phyloP scores from a whole-genome alignment of 2,888 invertebrate species.

The Gibbula magus region DNA sequence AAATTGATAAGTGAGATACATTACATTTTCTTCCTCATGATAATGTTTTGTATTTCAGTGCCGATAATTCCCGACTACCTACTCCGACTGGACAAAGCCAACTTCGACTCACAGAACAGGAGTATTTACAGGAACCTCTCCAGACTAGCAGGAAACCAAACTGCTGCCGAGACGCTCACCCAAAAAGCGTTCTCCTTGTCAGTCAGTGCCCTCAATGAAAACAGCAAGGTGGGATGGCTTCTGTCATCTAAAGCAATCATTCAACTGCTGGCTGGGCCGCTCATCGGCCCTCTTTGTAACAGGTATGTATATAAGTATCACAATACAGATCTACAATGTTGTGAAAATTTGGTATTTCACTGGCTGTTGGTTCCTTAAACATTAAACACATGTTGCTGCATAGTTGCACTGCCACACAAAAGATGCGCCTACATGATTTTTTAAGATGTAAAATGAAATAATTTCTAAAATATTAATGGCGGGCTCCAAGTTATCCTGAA shows the following conservation, averaged over 20 bases:
- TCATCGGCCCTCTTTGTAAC: conserved; percentile 83
- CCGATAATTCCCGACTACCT: conserved; percentile 88
- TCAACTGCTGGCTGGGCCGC: conserved; percentile 85
- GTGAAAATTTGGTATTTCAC: too few relatives aligned
- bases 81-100: conserved; percentile 75
- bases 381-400: too few relatives aligned
- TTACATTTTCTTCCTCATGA: too few relatives aligned
- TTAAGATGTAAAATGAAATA: too few relatives aligned
- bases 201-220: conserved; percentile 61
- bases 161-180: neutral
- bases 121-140: neutral
- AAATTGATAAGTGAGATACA: too few relatives aligned
- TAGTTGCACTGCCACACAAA: too few relatives aligned
- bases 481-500: too few relatives aligned
- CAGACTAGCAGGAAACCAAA: neutral
- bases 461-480: too few relatives aligned
- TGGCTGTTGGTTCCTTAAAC: too few relatives aligned
- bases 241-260: conserved; percentile 86
- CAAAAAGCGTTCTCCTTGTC: conserved; percentile 37
- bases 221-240: conserved; percentile 74
- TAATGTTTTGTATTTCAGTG: conserved; percentile 79
- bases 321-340: too few relatives aligned
- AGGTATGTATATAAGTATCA: conserved; percentile 55
- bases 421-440: too few relatives aligned
- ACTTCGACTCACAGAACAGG: conserved; percentile 25